Conservation (phyloP, 2,113 vertebrate species). For the Coreoperca whiteheadi region DNA sequence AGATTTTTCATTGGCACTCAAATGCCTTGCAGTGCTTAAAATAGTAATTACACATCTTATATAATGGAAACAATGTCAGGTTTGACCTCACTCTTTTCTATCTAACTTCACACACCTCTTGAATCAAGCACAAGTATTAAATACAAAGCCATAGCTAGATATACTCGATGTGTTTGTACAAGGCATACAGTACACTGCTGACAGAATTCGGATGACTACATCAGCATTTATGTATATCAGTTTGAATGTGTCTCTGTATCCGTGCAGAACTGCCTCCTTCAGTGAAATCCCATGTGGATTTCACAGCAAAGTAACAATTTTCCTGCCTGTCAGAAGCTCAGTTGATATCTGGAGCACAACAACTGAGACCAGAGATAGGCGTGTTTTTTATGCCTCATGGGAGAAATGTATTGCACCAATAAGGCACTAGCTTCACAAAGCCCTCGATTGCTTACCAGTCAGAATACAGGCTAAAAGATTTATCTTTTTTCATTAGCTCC, state of each 20-base stretch:
- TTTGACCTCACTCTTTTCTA: background rate
- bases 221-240: conserved; percentile 3
- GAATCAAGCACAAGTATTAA: background rate
- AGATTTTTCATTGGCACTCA: background rate
- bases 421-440: background rate
- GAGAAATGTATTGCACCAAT: conserved; percentile 16
- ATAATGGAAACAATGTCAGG: background rate
- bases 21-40: background rate
- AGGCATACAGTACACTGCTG: background rate
- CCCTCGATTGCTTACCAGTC: conserved; percentile 2
- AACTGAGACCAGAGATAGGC: conserved; percentile 22
- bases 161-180: background rate
- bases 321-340: conserved; percentile 39
- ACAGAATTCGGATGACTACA: background rate
- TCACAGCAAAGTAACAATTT: conserved; percentile 44
- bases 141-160: background rate
- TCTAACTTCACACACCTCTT: background rate
- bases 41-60: background rate
- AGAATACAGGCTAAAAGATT: background rate
- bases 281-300: conserved; percentile 26
- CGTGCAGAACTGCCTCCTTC: conserved; percentile 12
- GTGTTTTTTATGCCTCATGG: background rate
- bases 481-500: background rate
- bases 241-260: conserved; percentile 11
- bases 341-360: conserved; percentile 47